Evolutionary conservation across 53 echinoderm and acorn worm species (phyloP).

Genomic region (Actinopyga echinites): DNA sequence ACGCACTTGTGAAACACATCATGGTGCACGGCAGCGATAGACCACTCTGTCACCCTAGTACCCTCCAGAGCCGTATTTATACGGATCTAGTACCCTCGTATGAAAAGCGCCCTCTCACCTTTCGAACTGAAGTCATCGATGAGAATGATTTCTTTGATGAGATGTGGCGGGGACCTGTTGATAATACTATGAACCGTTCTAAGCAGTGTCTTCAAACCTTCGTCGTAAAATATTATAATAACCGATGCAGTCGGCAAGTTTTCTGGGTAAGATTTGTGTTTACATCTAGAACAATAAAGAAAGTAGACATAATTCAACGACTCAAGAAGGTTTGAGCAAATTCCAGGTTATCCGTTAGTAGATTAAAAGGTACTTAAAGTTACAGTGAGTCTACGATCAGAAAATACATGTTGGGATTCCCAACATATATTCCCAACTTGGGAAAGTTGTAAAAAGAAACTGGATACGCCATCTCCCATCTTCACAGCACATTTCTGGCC

Average conservation of each 20-base stretch:
- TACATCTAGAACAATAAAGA: not conserved
- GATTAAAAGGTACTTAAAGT: too few relatives aligned
- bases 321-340: not conserved
- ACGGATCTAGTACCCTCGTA: too few relatives aligned
- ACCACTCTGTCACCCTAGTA: too few relatives aligned
- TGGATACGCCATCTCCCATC: too few relatives aligned
- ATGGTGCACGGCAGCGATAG: too few relatives aligned
- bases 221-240: slow-evolving; percentile 36
- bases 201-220: slow-evolving; percentile 7
- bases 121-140: slow-evolving; percentile 18
- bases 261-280: slow-evolving; percentile 30
- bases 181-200: slow-evolving; percentile 25
- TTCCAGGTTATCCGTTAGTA: not conserved
- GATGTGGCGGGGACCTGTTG: slow-evolving; percentile 15
- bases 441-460: too few relatives aligned
- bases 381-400: too few relatives aligned
- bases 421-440: too few relatives aligned
- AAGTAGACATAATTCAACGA: not conserved
- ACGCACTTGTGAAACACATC: too few relatives aligned
- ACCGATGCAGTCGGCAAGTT: slow-evolving; percentile 18
- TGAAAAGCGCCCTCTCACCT: not conserved
- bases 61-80: too few relatives aligned
- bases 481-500: too few relatives aligned
- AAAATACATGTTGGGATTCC: too few relatives aligned
- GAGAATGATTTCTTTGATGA: slow-evolving; percentile 25